Conservation (phyloP, 2,113 vertebrate species). For the Conger conger region DNA sequence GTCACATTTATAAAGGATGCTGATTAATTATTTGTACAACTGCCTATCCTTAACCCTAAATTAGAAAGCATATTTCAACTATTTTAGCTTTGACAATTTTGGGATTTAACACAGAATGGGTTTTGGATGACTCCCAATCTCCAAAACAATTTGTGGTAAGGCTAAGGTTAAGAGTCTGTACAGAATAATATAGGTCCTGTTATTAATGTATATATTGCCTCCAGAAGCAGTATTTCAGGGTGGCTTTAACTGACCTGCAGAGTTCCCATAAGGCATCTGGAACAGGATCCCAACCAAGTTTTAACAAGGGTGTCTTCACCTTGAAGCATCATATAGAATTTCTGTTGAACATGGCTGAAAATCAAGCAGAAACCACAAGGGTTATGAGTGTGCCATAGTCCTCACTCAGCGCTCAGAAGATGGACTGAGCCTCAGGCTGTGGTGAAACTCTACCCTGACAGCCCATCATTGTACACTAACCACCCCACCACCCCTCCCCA, state of each 20-base stretch:
- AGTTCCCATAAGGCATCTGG: neutral
- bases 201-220: neutral
- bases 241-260: neutral
- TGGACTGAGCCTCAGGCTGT: slow-evolving; percentile 18
- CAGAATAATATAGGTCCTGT: neutral
- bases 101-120: no score
- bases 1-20: no score
- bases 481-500: slow-evolving; percentile 10
- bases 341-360: neutral
- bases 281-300: neutral
- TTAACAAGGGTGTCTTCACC: neutral
- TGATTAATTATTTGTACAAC: no score
- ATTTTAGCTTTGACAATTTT: no score
- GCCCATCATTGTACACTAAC: slow-evolving; percentile 38
- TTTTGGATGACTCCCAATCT: no score
- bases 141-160: neutral
- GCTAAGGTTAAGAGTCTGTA: neutral
- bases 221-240: neutral
- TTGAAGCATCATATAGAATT: neutral
- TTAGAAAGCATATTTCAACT: no score
- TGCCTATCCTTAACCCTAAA: no score
- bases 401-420: neutral
- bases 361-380: neutral
- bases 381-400: neutral
- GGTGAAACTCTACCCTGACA: slow-evolving; percentile 44